Conservation (phyloP, 2,113 vertebrate species). For the Siniperca knerii region DNA sequence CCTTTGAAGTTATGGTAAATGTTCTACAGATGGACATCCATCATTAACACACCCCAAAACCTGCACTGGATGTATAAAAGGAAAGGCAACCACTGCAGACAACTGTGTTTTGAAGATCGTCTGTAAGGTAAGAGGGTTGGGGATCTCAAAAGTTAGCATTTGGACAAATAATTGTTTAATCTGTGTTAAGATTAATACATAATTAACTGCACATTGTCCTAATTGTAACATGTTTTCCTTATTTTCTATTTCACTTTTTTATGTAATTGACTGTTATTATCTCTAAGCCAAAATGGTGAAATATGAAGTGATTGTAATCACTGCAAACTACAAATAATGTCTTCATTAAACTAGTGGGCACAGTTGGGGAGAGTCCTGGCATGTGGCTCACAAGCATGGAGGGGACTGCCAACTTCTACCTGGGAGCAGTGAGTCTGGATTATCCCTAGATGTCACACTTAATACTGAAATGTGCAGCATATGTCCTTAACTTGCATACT, state of each 20-base stretch:
- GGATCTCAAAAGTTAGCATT: too few species aligned
- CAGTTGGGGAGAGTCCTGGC: constrained; percentile 18
- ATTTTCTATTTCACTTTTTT: background rate
- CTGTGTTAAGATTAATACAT: background rate
- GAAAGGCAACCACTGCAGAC: background rate
- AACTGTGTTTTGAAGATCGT: background rate
- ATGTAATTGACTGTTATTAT: background rate
- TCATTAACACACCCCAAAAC: background rate
- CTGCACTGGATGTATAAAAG: background rate
- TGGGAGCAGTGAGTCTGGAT: constrained; percentile 25
- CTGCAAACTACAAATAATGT: constrained; percentile 30
- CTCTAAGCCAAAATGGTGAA: constrained; percentile 21
- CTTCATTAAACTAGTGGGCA: constrained; percentile 53
- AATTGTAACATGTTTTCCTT: background rate
- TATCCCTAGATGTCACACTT: background rate
- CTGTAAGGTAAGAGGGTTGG: background rate
- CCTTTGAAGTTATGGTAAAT: background rate
- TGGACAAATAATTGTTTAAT: background rate
- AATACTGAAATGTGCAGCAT: background rate
- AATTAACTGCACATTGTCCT: background rate
- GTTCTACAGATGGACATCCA: background rate
- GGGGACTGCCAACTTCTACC: background rate
- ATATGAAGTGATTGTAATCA: constrained; percentile 40
- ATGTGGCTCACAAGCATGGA: background rate
- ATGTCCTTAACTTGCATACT: background rate